Conservation (phyloP, 2,113 vertebrate species). For the Bos indicus region DNA sequence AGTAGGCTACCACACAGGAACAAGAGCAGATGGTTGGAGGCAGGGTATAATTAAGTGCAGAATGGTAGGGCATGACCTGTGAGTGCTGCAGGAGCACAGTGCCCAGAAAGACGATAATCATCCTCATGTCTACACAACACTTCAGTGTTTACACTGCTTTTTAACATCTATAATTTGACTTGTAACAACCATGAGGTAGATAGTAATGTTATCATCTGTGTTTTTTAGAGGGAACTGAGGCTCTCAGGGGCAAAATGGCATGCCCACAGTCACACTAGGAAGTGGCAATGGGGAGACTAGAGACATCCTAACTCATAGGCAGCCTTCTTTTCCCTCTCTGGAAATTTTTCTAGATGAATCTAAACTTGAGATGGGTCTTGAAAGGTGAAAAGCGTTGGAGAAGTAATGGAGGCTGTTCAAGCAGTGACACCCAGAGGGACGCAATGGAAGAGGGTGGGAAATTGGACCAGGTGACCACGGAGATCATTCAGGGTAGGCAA, state of each 20-base stretch:
- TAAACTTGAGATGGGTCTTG: not conserved
- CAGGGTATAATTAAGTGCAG: not conserved
- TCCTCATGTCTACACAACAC: not conserved
- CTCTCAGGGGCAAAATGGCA: not conserved
- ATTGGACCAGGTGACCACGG: not conserved
- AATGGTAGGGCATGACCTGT: not conserved
- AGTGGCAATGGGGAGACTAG: not conserved
- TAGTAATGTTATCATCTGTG: not conserved
- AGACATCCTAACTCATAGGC: not conserved
- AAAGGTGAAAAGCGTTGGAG: not conserved
- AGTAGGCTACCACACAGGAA: not conserved
- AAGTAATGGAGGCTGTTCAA: not conserved
- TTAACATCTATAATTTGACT: constrained; percentile 20
- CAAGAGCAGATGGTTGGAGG: not conserved
- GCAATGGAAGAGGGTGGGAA: not conserved
- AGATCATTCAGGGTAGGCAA: not conserved
- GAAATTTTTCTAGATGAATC: not conserved
- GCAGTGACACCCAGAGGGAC: not conserved
- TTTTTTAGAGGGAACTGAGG: not conserved
- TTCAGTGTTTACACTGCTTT: not conserved
- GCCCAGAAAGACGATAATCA: not conserved
- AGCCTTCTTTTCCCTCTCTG: not conserved
- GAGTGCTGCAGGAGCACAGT: not conserved
- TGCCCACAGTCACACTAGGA: not conserved
- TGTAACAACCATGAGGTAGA: not conserved